Percentiles rank a stretch among this genome's conserved stretches.
Conservation (phyloP, 2,797 vertebrate species). For the Enteromius fasciolatus region DNA sequence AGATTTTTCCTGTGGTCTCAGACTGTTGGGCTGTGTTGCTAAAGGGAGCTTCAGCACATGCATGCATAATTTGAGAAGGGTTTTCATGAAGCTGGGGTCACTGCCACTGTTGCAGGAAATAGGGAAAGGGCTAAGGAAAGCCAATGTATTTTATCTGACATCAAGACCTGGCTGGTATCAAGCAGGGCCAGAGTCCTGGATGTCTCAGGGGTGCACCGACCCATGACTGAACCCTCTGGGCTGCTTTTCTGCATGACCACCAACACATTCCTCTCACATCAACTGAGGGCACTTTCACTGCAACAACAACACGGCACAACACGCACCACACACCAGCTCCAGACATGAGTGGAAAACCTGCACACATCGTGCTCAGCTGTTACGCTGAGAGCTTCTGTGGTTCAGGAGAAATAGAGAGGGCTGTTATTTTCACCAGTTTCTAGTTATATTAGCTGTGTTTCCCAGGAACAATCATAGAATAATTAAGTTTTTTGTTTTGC, state of each 20-base stretch:
- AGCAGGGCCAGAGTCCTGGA: constrained; percentile 39
- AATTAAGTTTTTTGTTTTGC: not conserved
- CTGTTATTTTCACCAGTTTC: not conserved
- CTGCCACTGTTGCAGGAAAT: constrained; percentile 24
- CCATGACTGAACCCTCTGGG: constrained; percentile 53
- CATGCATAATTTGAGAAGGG: constrained; percentile 9
- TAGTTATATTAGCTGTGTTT: not conserved
- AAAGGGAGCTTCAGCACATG: constrained; percentile 9
- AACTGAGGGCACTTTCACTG: constrained; percentile 32
- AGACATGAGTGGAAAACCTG: constrained; percentile 17
- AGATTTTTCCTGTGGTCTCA: not conserved
- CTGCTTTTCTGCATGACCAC: constrained; percentile 54
- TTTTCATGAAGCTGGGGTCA: constrained; percentile 41
- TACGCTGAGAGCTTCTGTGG: not conserved
- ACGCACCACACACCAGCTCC: constrained; percentile 10
- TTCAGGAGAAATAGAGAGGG: not conserved
- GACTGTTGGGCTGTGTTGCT: not conserved
- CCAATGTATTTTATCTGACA: constrained; percentile 54
- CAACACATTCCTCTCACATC: constrained; percentile 25
- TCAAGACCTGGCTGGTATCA: constrained; percentile 42
- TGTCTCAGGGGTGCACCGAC: constrained; percentile 54
- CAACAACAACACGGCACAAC: constrained; percentile 18
- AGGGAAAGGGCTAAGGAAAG: constrained; percentile 34
- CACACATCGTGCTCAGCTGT: not conserved
- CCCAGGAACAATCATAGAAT: not conserved